Evolutionary conservation across 2,888 invertebrate species (phyloP).

Genomic region (Caradrina clavipalpis): DNA sequence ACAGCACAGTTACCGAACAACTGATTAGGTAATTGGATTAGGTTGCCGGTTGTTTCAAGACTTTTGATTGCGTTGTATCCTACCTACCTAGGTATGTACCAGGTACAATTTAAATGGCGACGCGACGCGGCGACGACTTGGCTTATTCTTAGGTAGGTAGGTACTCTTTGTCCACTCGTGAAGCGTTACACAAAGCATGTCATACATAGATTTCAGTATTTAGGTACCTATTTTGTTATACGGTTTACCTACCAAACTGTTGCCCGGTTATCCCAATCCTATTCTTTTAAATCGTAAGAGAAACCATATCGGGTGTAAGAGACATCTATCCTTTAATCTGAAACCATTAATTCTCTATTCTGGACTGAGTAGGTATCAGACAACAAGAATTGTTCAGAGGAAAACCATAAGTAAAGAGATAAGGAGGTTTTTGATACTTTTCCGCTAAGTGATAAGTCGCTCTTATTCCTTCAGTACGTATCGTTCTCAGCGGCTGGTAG

Average conservation of each 20-base stretch:
- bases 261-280: background rate
- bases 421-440: too few relatives aligned
- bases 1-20: background rate
- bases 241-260: slow-evolving; percentile 3
- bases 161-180: background rate
- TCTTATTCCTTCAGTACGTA: too few relatives aligned
- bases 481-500: too few relatives aligned
- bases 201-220: too few relatives aligned
- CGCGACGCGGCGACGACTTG: background rate
- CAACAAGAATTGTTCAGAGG: too few relatives aligned
- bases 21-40: background rate
- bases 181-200: slow-evolving; percentile 5
- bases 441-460: too few relatives aligned
- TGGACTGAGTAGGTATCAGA: too few relatives aligned
- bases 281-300: too few relatives aligned
- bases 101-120: slow-evolving; percentile 11
- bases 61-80: background rate
- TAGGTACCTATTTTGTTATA: background rate
- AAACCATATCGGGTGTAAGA: too few relatives aligned
- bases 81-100: background rate
- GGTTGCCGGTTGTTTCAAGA: background rate
- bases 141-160: background rate
- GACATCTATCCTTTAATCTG: too few relatives aligned
- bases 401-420: too few relatives aligned
- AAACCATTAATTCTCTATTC: too few relatives aligned